Conservation (phyloP, 2,113 vertebrate species). For the Paradisaea rubra region DNA sequence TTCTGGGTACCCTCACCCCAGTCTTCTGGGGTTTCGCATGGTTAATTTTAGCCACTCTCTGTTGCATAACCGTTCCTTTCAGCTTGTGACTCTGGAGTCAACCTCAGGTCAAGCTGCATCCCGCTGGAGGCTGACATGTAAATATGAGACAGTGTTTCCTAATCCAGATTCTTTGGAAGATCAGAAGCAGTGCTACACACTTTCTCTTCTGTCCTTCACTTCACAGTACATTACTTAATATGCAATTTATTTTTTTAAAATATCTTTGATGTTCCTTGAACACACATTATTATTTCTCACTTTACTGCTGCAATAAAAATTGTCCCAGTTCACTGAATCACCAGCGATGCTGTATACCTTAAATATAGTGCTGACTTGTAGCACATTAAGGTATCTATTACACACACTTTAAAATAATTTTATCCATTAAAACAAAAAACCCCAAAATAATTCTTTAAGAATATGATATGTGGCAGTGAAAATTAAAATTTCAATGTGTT, state of each 20-base stretch:
- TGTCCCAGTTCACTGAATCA: background rate
- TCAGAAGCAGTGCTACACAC: background rate
- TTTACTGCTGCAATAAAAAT: background rate
- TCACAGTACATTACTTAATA: background rate
- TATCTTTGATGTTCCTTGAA: background rate
- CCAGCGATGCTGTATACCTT: background rate
- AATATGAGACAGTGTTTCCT: slow-evolving; percentile 4
- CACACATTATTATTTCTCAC: background rate
- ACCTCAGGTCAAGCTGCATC: slow-evolving; percentile 33
- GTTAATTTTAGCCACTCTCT: slow-evolving; percentile 48
- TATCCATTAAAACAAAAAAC: background rate
- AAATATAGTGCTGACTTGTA: background rate
- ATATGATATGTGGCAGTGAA: background rate
- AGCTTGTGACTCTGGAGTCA: slow-evolving; percentile 47
- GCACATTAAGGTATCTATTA: background rate
- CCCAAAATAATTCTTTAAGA: background rate
- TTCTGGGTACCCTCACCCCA: background rate
- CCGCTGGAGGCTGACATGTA: slow-evolving; percentile 32
- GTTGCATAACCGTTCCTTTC: slow-evolving; percentile 57
- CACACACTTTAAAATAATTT: background rate
- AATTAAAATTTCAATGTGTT: background rate
- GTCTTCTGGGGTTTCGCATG: background rate
- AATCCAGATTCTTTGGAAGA: background rate
- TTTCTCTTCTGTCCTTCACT: background rate
- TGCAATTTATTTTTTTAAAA: background rate